phyloP scores from a whole-genome alignment of 2,888 invertebrate genomes.

The Gymnosoma rotundatum region DNA sequence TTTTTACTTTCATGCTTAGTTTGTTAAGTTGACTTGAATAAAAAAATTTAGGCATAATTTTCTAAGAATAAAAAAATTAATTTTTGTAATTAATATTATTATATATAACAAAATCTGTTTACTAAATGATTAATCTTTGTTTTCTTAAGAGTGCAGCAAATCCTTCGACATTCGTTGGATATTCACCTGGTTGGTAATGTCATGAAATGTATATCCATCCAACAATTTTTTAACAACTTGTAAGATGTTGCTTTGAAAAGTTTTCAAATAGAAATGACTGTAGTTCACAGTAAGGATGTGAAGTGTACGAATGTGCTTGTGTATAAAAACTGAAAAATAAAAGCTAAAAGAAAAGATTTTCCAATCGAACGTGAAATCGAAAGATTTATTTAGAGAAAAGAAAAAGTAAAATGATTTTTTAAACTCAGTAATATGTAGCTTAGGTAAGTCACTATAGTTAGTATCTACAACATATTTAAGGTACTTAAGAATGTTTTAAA shows the following conservation, averaged over 20 bases:
- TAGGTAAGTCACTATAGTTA: conserved; percentile 1
- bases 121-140: too few relatives aligned
- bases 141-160: neutral
- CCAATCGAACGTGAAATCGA: conserved; percentile 45
- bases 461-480: neutral
- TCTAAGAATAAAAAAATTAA: too few relatives aligned
- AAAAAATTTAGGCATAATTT: too few relatives aligned
- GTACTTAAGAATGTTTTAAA: neutral
- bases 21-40: too few relatives aligned
- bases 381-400: conserved; percentile 29
- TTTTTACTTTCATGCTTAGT: too few relatives aligned
- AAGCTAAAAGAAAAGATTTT: conserved; percentile 22
- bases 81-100: too few relatives aligned
- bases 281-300: conserved; percentile 10
- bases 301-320: neutral
- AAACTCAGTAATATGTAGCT: conserved; percentile 10
- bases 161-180: neutral
- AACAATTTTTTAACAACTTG: conserved; percentile 29
- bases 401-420: conserved; percentile 8
- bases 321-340: conserved; percentile 20
- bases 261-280: conserved; percentile 24
- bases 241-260: conserved; percentile 30
- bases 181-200: neutral
- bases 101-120: too few relatives aligned
- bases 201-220: conserved; percentile 4